Evolutionary conservation across 2,888 invertebrate genomes (phyloP).

Genomic region (Drosophila paucipuncta): DNA sequence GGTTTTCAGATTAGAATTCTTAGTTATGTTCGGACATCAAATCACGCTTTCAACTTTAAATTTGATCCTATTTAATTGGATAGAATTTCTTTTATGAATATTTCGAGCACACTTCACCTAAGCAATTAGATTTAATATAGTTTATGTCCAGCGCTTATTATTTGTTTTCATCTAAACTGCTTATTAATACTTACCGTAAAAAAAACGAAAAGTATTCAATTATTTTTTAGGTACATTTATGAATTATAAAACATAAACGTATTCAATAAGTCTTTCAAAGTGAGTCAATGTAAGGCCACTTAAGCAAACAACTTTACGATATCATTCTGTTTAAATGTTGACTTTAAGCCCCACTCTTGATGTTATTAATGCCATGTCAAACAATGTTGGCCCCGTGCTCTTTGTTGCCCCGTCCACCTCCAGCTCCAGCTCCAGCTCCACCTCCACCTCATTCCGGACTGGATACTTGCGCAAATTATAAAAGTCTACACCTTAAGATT

Average conservation of each 20-base stretch:
- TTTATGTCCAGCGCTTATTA: background rate
- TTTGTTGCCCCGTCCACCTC: background rate
- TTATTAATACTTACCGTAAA: background rate
- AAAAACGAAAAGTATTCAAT: background rate
- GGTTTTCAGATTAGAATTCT: background rate
- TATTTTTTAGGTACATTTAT: background rate
- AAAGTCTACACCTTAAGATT: constrained; percentile 63
- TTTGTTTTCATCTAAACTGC: background rate
- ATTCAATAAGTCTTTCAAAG: background rate
- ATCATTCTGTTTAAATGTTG: constrained; percentile 6
- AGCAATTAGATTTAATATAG: background rate
- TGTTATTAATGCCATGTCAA: constrained; percentile 24
- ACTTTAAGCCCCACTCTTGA: constrained; percentile 21
- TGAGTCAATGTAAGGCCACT: background rate
- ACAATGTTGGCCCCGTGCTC: constrained; percentile 11
- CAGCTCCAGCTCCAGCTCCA: background rate
- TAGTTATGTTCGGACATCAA: background rate
- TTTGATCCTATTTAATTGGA: background rate
- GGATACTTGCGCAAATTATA: constrained; percentile 54
- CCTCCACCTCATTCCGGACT: background rate
- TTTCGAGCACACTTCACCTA: background rate
- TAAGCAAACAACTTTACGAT: background rate
- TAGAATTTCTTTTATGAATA: background rate
- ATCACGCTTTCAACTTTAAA: background rate
- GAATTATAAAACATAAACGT: background rate